These are phyloP conservation scores for Pipistrellus pipistrellus DNA, from an alignment of 2,797 vertebrate genomes.

Conservation along the genomic window DNA sequence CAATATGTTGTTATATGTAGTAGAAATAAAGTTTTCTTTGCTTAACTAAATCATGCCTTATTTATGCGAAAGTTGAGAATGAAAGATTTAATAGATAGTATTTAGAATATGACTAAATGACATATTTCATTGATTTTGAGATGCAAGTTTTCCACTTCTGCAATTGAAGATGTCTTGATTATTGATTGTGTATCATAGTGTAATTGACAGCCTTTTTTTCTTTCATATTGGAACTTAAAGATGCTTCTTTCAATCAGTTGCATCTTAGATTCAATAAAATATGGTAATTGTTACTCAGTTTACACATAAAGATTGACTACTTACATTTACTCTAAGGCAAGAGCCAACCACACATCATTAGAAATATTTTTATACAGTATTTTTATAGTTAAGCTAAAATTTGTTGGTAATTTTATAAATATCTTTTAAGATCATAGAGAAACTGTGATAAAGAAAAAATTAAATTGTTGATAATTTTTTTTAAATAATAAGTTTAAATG, in stretches of 20 bases:
- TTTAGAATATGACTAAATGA: constrained; percentile 77
- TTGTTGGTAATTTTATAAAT: constrained; percentile 45
- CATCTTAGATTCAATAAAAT: constrained; percentile 67
- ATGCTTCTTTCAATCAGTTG: constrained; percentile 9
- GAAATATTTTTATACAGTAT: neutral
- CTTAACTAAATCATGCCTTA: constrained; percentile 82
- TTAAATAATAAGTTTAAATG: constrained; percentile 4
- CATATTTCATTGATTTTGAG: constrained; percentile 70
- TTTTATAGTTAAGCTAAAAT: constrained; percentile 49
- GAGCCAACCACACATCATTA: neutral
- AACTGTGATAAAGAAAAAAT: neutral
- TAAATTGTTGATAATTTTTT: neutral
- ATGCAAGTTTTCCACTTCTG: constrained; percentile 28
- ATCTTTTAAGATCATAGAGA: constrained; percentile 26
- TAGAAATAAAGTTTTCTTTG: constrained; percentile 81
- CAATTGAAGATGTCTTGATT: constrained; percentile 42
- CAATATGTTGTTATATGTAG: constrained; percentile 82
- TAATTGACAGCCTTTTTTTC: constrained; percentile 3
- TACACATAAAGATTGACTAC: neutral
- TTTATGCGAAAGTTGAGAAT: constrained; percentile 80
- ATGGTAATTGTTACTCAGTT: neutral
- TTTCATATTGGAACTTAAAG: constrained; percentile 8
- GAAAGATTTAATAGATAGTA: constrained; percentile 71
- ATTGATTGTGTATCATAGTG: neutral
- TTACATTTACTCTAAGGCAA: neutral